Conservation (phyloP, 2,888 invertebrate species). For the Tholera decimalis region DNA sequence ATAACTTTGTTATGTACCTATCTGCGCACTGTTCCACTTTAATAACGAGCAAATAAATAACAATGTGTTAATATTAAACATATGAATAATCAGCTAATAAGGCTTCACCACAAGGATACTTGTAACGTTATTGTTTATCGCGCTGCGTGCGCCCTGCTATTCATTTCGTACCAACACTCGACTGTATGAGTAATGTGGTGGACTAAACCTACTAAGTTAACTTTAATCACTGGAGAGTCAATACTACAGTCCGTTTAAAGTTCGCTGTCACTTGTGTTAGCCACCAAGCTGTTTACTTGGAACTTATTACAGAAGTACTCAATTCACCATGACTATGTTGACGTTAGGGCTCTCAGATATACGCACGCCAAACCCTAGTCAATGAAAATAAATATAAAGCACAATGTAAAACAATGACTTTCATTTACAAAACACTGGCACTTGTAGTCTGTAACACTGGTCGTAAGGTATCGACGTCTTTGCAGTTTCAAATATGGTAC, state of each 20-base stretch:
- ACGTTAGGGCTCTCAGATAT: no score
- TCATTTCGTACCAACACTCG: slow-evolving; percentile 5
- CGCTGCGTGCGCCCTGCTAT: slow-evolving; percentile 13
- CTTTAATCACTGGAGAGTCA: slow-evolving; percentile 1
- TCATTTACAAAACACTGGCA: slow-evolving; percentile 22
- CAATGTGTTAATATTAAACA: slow-evolving; percentile 2
- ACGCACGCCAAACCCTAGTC: not conserved
- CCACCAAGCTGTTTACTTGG: not conserved
- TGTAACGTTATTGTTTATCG: slow-evolving; percentile 25
- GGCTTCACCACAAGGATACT: slow-evolving; percentile 41
- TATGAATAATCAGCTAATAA: slow-evolving; percentile 34
- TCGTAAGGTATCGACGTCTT: not conserved
- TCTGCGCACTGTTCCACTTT: slow-evolving; percentile 24
- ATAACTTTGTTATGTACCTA: slow-evolving; percentile 4
- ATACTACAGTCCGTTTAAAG: slow-evolving; percentile 3
- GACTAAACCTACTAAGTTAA: not conserved
- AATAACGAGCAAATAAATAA: slow-evolving; percentile 15
- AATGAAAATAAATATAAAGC: no score
- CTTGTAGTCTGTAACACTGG: not conserved
- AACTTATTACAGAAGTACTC: not conserved
- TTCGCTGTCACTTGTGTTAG: not conserved
- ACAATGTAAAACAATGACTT: slow-evolving; percentile 4
- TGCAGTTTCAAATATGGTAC: slow-evolving; percentile 38
- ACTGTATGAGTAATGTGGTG: slow-evolving; percentile 14
- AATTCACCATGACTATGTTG: not conserved